These are phyloP conservation scores for Craseonycteris thonglongyai DNA, from an alignment of 2,113 vertebrate species.

Conservation along the genomic window DNA sequence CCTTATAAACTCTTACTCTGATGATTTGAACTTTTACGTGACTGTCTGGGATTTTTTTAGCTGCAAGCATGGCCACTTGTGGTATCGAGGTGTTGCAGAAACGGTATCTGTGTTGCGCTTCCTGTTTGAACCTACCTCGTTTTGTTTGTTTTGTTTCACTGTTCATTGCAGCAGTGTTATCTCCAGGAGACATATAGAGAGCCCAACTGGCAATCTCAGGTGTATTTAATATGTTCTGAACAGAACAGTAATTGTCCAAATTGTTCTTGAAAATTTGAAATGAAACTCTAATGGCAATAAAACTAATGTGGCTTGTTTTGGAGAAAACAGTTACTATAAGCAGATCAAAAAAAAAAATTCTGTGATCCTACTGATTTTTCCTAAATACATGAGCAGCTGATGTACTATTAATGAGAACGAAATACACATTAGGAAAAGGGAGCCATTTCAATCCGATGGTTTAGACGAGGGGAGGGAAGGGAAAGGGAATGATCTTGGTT, in stretches of 20 bases:
- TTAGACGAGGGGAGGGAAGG: neutral
- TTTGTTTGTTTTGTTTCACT: slow-evolving; percentile 79
- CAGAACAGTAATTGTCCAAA: slow-evolving; percentile 76
- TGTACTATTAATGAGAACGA: slow-evolving; percentile 71
- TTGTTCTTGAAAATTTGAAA: slow-evolving; percentile 55
- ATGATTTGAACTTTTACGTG: slow-evolving; percentile 80
- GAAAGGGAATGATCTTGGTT: neutral
- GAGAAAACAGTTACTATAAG: slow-evolving; percentile 29
- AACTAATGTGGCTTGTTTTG: slow-evolving; percentile 28
- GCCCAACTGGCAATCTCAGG: slow-evolving; percentile 81
- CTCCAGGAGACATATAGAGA: slow-evolving; percentile 84
- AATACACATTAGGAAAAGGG: slow-evolving; percentile 28
- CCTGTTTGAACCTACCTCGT: slow-evolving; percentile 92
- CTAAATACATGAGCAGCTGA: slow-evolving; percentile 62
- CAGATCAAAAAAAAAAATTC: neutral
- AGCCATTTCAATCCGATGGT: neutral
- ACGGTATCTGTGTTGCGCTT: slow-evolving; percentile 82
- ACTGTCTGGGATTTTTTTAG: slow-evolving; percentile 80
- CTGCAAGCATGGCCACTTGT: slow-evolving; percentile 86
- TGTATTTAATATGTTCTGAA: slow-evolving; percentile 75
- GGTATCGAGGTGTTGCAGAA: slow-evolving; percentile 84
- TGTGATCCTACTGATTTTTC: slow-evolving; percentile 34
- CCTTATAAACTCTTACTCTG: slow-evolving; percentile 82
- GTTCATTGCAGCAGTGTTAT: slow-evolving; percentile 81
- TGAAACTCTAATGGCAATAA: neutral